Conservation (phyloP, 2,888 invertebrate genomes). For the Polyommatus iphigenia region DNA sequence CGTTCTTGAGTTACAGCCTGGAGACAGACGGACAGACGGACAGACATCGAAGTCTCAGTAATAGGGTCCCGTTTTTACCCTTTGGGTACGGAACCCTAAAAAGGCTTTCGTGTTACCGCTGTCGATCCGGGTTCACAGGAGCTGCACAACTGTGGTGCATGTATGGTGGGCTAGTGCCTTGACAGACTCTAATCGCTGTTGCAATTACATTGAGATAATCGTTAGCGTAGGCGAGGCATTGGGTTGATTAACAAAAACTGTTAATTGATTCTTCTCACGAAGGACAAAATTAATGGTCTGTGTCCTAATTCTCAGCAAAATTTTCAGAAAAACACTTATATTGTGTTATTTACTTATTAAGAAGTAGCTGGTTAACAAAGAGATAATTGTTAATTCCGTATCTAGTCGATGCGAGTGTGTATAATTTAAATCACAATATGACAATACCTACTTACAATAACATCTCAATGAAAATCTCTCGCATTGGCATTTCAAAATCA, state of each 20-base stretch:
- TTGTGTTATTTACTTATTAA: background rate
- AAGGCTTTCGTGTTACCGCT: no score
- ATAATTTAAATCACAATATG: no score
- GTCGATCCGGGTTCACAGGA: no score
- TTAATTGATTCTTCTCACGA: background rate
- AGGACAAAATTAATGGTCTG: background rate
- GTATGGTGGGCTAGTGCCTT: background rate
- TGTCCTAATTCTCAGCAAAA: background rate
- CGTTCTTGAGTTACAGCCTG: no score
- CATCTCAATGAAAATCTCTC: background rate
- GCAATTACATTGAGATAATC: background rate
- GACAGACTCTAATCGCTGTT: background rate
- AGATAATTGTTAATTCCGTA: no score
- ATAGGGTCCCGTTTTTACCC: no score
- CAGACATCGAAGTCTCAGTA: no score
- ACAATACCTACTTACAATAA: background rate
- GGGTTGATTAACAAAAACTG: background rate
- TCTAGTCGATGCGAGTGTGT: background rate
- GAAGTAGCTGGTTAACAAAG: background rate
- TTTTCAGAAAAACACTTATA: background rate
- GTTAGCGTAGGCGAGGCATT: background rate
- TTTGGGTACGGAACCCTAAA: no score
- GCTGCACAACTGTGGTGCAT: no score
- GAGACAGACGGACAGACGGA: no score
- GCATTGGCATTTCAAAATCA: background rate